Evolutionary conservation across 2,113 vertebrate genomes (phyloP).

Genomic region (Clarias macrocephalus): DNA sequence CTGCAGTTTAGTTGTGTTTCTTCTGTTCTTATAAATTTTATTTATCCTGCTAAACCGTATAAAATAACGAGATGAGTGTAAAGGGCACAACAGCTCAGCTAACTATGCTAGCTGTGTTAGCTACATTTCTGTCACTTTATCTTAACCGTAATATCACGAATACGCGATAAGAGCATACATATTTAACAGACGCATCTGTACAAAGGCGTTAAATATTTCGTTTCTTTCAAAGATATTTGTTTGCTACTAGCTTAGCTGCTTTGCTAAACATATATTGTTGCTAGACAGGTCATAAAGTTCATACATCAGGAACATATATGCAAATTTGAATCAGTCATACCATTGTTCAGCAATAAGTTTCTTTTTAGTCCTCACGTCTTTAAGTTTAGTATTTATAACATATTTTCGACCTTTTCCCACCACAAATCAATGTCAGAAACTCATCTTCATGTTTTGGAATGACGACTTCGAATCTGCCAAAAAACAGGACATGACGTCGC

Average conservation of each 20-base stretch:
- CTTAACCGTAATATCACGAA: not conserved
- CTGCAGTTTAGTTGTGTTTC: not conserved
- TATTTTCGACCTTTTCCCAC: not conserved
- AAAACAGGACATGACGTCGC: not conserved
- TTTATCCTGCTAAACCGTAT: not conserved
- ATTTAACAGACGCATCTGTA: not conserved
- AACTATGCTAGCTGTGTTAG: not conserved
- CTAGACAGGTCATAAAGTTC: not conserved
- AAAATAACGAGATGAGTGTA: not conserved
- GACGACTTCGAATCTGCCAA: slow-evolving; percentile 8
- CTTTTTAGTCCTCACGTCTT: not conserved
- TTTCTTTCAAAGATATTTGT: not conserved
- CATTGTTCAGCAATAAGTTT: not conserved
- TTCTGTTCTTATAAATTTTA: not conserved
- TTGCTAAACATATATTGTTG: not conserved
- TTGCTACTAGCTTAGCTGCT: not conserved
- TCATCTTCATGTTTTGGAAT: not conserved
- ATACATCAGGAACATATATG: not conserved
- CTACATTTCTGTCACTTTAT: not conserved
- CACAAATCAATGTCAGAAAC: slow-evolving; percentile 11
- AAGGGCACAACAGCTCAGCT: not conserved
- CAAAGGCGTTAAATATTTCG: not conserved
- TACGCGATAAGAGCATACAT: not conserved
- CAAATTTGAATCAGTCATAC: not conserved
- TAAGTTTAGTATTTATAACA: not conserved